Evolutionary conservation across 2,797 vertebrate species (phyloP).

Genomic region (Sorex maritimensis): DNA sequence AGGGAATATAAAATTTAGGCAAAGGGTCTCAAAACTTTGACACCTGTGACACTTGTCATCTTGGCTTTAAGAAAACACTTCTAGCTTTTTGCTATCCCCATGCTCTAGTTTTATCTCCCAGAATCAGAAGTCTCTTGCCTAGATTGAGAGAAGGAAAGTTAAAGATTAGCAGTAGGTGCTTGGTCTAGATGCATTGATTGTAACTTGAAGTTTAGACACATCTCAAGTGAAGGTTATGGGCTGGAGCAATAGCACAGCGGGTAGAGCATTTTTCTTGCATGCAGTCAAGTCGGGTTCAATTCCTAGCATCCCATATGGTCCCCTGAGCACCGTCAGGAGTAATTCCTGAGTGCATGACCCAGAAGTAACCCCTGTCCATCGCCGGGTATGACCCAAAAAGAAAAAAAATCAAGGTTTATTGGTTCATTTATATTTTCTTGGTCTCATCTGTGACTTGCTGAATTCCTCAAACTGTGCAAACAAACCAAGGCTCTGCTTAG

Average conservation of each 20-base stretch:
- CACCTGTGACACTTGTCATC: background rate
- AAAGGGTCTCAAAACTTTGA: background rate
- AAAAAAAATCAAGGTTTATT: background rate
- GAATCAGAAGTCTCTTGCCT: background rate
- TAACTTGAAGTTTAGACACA: conserved; percentile 82
- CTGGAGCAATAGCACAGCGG: no score
- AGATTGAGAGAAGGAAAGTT: background rate
- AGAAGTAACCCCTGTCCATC: no score
- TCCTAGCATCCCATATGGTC: no score
- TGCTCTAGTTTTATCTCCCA: background rate
- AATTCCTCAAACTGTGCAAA: conserved; percentile 86
- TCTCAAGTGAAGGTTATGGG: conserved; percentile 81
- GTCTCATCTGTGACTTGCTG: conserved; percentile 84
- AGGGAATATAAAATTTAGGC: background rate
- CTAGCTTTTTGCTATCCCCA: background rate
- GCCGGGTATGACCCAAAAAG: no score
- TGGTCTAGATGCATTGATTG: conserved; percentile 51
- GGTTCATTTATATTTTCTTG: conserved; percentile 81
- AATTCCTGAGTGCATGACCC: no score
- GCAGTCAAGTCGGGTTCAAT: no score
- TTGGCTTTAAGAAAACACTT: background rate
- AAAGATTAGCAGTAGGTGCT: background rate
- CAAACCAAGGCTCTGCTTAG: conserved; percentile 84
- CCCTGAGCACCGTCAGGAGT: no score
- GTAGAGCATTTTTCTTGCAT: no score